Evolutionary conservation across 2,888 invertebrate genomes (phyloP), one percentile per base, ranked within the genome.

Genomic region (Acanthosoma haemorrhoidale): DNA sequence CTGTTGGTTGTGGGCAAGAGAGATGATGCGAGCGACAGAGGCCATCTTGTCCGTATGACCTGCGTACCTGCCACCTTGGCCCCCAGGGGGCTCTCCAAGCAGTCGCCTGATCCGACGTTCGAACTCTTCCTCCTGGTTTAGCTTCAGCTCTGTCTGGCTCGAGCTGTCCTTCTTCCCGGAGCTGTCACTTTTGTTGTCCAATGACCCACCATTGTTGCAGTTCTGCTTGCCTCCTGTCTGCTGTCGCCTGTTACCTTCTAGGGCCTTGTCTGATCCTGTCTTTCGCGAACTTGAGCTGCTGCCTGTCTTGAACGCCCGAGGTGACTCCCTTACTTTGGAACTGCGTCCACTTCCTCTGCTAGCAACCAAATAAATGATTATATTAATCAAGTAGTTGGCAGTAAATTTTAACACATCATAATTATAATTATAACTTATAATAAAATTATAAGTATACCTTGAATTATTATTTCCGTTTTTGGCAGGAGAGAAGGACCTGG

Each of bases 81-180:
- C 38, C 5, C 43, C 13, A 16, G 34, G 38, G 39, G 72, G 70
- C 67, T 72, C 73, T 76, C 89, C 90, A 74, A 90, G 82, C 76
- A 91, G 83, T 79, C 90, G 87, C 80, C 90, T 89, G 75, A 91
- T 88, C 79, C 91, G 90, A 77, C 89, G 84, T 81, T 91, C 91
- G 78, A 91, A 91, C 21, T 90, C 90, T 68, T 78, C 77, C 25
- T 73, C 73, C 13, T 68, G 70, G 25, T 70, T 74, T 32, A 87
- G 85, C 75, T 87, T 87, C 75, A 87, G 85, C 75, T 88, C 87
- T 0, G 87, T 87, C 76, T 87, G 87, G 78, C 87, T 86, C 74
- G 83, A 85, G 4, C 86, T 84, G 75, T 88, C 87, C 70, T 84
- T 81, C 76, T 87, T 87, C 9, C 68, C 70, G 3, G 73, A 71